Evolutionary conservation across 2,797 vertebrate genomes (phyloP), one percentile per base, ranked within the genome.

Genomic region (Aotus griseimembra): DNA sequence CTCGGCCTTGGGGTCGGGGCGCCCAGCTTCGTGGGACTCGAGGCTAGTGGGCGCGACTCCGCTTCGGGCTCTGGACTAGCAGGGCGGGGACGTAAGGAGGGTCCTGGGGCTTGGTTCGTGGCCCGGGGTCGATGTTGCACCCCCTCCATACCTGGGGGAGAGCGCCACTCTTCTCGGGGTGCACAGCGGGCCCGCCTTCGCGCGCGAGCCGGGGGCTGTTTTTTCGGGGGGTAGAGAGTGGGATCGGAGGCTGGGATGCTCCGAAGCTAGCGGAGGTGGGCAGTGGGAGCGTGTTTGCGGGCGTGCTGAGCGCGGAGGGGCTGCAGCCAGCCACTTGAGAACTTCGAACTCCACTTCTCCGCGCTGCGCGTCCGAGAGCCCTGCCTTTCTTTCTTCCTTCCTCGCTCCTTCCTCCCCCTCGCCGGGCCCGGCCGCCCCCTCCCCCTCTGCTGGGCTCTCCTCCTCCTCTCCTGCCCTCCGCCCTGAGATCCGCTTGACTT

Each of bases 351-450:
- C 28, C 73, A 85, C 95, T 90, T 96, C 75, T 57, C 46, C 39
- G 2, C 58, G 92, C 76, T n/a, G 17, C 80, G 12, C 46, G 64
- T 67, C 92, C 72, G 4, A 24, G 58, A 97, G 77, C 19, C 57
- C 58, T 10, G 96, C 88, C 75, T 96, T 96, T 84, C 97, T 98
- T 98, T 96, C 97, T 94, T 96, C 20, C 95, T 93, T 96, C 8
- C 94, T 82, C 33, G 13, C 87, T 64, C 77, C 87, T 79, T 67
- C 72, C 88, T 86, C 81, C 50, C 52, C 50, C 50, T 84, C 11
- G 19, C 41, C 28, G 15, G 93, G 92, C 89, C 58, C 30, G 57
- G 89, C 7, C 26, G 93, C 83, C 96, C 90, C 96, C 90, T 92
- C 96, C 95, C 88, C 90, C 96, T 94, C 72, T 41, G 97, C 97